Conservation (phyloP, 2,113 vertebrate species). For the Pandion haliaetus region DNA sequence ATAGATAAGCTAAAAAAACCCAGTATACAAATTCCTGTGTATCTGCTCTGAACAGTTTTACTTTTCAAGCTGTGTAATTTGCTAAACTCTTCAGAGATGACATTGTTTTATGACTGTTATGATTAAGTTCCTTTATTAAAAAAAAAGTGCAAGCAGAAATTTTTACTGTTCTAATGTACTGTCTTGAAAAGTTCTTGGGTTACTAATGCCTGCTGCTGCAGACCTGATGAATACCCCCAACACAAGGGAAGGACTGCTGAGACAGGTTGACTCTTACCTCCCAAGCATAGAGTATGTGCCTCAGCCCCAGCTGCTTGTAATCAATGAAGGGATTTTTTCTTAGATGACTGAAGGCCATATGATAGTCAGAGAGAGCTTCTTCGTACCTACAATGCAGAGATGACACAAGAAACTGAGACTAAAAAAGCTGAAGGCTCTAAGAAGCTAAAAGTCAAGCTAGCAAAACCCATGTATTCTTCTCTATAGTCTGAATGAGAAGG, state of each 20-base stretch:
- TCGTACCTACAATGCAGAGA: slow-evolving; percentile 71
- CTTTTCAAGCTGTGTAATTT: not conserved
- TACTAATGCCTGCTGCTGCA: not conserved
- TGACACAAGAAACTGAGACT: not conserved
- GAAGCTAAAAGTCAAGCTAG: not conserved
- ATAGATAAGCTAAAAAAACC: not conserved
- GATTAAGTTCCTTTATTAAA: not conserved
- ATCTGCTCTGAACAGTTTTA: not conserved
- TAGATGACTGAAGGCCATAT: slow-evolving; percentile 80
- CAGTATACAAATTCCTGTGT: not conserved
- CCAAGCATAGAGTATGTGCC: slow-evolving; percentile 84
- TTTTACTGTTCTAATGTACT: not conserved
- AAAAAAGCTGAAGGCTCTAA: not conserved
- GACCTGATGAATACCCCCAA: not conserved
- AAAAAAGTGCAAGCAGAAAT: not conserved
- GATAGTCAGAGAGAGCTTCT: slow-evolving; percentile 84
- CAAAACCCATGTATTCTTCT: not conserved
- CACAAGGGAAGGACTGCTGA: not conserved
- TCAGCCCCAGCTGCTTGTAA: slow-evolving; percentile 89
- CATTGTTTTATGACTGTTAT: not conserved
- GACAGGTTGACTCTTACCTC: slow-evolving; percentile 75
- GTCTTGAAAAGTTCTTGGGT: not conserved
- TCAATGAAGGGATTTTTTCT: slow-evolving; percentile 83
- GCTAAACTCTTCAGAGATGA: not conserved
- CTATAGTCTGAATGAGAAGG: not conserved